Conservation (phyloP, 2,888 invertebrate species). For the Mesopsocus fuscifrons region DNA sequence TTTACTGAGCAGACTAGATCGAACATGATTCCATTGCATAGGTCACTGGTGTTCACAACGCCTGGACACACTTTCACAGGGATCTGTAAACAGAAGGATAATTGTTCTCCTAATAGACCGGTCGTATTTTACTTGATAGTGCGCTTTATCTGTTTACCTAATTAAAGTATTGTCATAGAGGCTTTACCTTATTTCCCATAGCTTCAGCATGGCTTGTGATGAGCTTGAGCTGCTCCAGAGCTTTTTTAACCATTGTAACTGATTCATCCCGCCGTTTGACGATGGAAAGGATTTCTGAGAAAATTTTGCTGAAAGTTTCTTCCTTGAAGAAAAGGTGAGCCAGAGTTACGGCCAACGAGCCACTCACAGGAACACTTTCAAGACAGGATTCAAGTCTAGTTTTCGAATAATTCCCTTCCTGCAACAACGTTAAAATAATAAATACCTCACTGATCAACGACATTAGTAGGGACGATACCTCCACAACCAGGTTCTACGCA, state of each 20-base stretch:
- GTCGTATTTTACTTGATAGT: no score
- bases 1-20: slow-evolving; percentile 41
- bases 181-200: slow-evolving; percentile 56
- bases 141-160: no score
- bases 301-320: slow-evolving; percentile 36
- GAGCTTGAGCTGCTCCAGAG: slow-evolving; percentile 52
- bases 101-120: no score
- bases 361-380: slow-evolving; percentile 44
- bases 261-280: slow-evolving; percentile 50
- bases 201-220: slow-evolving; percentile 49
- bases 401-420: slow-evolving; percentile 43
- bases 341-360: slow-evolving; percentile 41
- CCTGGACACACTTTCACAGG: slow-evolving; percentile 37
- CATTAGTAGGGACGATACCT: no score
- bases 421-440: no score
- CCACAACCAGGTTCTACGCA: no score
- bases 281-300: slow-evolving; percentile 39
- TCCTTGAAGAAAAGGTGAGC: slow-evolving; percentile 28
- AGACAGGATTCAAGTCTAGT: slow-evolving; percentile 51
- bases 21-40: slow-evolving; percentile 46
- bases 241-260: slow-evolving; percentile 43
- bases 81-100: slow-evolving; percentile 30
- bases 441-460: no score
- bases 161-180: no score
- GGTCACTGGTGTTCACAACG: slow-evolving; percentile 37